phyloP scores from a whole-genome alignment of 2,888 invertebrate species.

The Cephus spinipes region DNA sequence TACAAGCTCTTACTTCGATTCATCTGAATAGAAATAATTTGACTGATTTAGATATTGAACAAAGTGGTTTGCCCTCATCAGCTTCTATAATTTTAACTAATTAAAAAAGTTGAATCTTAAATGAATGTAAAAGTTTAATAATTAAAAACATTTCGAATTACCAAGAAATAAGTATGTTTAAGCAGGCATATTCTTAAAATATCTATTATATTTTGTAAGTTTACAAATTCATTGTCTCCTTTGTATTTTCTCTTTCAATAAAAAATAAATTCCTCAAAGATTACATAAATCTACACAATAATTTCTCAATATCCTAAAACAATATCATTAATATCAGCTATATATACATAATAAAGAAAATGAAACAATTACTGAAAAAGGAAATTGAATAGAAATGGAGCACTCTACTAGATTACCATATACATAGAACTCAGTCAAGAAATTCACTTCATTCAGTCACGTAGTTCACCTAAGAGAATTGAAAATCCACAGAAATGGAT shows the following conservation, averaged over 20 bases:
- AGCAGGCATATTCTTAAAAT: too few species aligned
- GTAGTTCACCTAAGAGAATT: background rate
- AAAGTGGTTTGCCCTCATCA: constrained; percentile 13
- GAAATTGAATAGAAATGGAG: background rate
- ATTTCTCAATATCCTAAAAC: background rate
- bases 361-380: background rate
- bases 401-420: background rate
- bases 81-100: background rate
- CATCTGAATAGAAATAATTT: constrained; percentile 22
- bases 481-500: background rate
- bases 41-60: constrained; percentile 9
- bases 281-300: background rate
- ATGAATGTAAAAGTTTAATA: background rate
- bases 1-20: constrained; percentile 9
- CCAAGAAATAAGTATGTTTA: too few species aligned
- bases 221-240: background rate
- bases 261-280: background rate
- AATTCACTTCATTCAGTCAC: background rate
- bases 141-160: too few species aligned
- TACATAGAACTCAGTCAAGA: background rate
- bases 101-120: background rate
- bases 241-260: background rate
- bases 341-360: background rate
- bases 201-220: too few species aligned
- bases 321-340: background rate